Percentiles rank a stretch among this genome's conserved stretches.
Evolutionary conservation across 23 tunicate genomes (phyloP).

Genomic region (Pegea sp.): DNA sequence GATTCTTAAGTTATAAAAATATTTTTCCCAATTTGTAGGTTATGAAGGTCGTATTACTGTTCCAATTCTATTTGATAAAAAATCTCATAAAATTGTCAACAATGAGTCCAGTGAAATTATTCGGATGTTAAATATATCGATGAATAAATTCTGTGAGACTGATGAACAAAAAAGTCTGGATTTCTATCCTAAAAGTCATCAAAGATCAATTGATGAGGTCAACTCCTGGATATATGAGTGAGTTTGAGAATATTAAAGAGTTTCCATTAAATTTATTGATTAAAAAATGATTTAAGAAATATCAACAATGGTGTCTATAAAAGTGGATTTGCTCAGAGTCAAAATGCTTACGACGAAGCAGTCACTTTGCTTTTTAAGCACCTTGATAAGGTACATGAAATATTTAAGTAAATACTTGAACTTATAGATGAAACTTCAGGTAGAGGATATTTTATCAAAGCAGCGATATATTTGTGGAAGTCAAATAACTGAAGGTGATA

Average conservation of each 20-base stretch:
- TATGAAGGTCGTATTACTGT: constrained; percentile 66
- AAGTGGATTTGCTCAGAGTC: constrained; percentile 49
- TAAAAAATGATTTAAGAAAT: constrained; percentile 6
- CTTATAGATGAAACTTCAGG: constrained; percentile 7
- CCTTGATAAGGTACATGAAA: constrained; percentile 28
- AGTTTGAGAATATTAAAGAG: constrained; percentile 1
- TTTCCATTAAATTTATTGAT: not conserved
- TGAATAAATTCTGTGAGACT: constrained; percentile 34
- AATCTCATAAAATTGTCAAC: constrained; percentile 46
- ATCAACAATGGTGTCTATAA: constrained; percentile 80
- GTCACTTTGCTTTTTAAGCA: constrained; percentile 31
- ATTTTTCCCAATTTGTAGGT: constrained; percentile 3
- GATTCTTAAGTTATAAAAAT: not conserved
- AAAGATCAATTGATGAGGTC: constrained; percentile 31
- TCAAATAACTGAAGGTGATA: constrained; percentile 64
- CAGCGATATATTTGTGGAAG: constrained; percentile 53
- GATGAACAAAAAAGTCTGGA: constrained; percentile 35
- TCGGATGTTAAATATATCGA: constrained; percentile 27
- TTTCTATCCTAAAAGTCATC: constrained; percentile 32
- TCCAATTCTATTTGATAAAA: constrained; percentile 75
- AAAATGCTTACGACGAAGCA: constrained; percentile 66
- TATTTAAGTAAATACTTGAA: not conserved
- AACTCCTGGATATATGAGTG: constrained; percentile 78
- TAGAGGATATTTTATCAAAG: constrained; percentile 42
- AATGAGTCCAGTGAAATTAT: constrained; percentile 92